These are phyloP conservation scores for Mesitornis unicolor DNA, from an alignment of 2,113 vertebrate species.

Conservation along the genomic window DNA sequence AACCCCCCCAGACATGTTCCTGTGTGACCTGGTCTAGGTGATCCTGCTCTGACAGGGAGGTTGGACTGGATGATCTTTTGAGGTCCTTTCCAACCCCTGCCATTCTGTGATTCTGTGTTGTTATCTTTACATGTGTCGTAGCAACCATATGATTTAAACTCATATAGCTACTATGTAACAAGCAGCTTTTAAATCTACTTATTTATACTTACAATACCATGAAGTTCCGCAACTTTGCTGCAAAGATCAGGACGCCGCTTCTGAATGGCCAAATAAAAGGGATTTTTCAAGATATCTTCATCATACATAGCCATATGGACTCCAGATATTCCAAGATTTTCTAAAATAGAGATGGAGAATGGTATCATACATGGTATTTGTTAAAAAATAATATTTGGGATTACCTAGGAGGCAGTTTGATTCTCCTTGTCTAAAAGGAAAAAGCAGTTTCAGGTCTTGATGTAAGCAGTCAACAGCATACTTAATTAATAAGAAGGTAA, in stretches of 20 bases:
- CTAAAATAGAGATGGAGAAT: neutral
- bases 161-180: neutral
- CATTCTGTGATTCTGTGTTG: too few relatives aligned
- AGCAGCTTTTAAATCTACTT: neutral
- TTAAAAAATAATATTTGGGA: neutral
- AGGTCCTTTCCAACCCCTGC: too few relatives aligned
- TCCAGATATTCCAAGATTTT: conserved; percentile 46
- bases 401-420: neutral
- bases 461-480: neutral
- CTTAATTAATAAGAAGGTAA: neutral
- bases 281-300: conserved; percentile 94
- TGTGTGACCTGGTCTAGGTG: too few relatives aligned
- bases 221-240: conserved; percentile 83
- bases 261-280: conserved; percentile 91
- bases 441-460: neutral
- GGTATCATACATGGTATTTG: neutral
- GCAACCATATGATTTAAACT: neutral
- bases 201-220: conserved; percentile 85
- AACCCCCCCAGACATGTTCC: too few relatives aligned
- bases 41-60: too few relatives aligned
- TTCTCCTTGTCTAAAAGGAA: neutral
- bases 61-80: too few relatives aligned
- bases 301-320: conserved; percentile 97
- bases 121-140: neutral
- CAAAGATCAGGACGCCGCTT: conserved; percentile 89